Percentiles rank a stretch among this genome's conserved stretches.
Evolutionary conservation across 2,113 vertebrate species (phyloP).

Genomic region (Grammomys dolichurus): DNA sequence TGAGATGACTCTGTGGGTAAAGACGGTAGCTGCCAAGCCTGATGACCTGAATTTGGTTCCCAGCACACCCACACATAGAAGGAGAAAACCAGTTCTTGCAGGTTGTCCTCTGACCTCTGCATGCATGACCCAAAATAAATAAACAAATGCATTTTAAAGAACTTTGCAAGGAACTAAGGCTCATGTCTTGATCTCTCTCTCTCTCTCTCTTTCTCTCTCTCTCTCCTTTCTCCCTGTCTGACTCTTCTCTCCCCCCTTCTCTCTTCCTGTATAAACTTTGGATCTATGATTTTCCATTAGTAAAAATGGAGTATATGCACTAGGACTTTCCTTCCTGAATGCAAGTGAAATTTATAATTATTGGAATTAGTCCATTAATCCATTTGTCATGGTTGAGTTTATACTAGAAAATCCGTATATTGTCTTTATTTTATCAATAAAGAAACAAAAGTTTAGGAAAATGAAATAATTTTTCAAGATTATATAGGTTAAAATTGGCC

Average conservation of each 20-base stretch:
- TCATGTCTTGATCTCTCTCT: background rate
- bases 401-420: background rate
- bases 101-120: background rate
- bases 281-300: conserved; percentile 14
- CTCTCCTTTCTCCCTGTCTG: background rate
- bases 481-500: background rate
- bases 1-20: background rate
- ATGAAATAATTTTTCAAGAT: background rate
- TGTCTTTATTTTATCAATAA: background rate
- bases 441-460: background rate
- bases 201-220: background rate
- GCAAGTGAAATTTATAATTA: conserved; percentile 11
- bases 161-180: conserved; percentile 17
- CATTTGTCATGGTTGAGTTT: conserved; percentile 8
- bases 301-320: background rate
- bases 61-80: background rate
- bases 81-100: background rate
- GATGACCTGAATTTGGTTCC: background rate
- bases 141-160: background rate
- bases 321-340: background rate
- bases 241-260: too few species aligned
- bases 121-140: background rate
- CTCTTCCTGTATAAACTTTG: background rate
- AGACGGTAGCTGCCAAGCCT: too few species aligned
- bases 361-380: conserved; percentile 18